phyloP scores from a whole-genome alignment of 2,888 invertebrate genomes.

The Acronicta psi region DNA sequence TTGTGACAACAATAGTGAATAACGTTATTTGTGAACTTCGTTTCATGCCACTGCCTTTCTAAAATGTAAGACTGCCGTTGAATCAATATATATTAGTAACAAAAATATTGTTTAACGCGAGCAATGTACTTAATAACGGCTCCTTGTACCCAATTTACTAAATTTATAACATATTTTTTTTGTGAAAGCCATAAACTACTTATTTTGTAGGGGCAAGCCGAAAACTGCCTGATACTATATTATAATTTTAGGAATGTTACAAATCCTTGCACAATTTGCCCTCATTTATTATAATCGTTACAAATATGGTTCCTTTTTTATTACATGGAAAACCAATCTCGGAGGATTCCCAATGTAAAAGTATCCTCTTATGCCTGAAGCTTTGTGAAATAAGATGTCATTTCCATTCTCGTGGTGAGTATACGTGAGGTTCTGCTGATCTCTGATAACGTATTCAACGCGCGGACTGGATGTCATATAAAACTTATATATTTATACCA shows the following conservation, averaged over 20 bases:
- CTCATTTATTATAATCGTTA: slow-evolving; percentile 15
- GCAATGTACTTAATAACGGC: too few species aligned
- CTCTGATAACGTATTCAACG: slow-evolving; percentile 46
- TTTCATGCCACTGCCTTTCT: neutral
- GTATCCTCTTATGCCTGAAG: slow-evolving; percentile 22
- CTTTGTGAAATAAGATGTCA: slow-evolving; percentile 45
- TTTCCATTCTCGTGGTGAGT: slow-evolving; percentile 43
- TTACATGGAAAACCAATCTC: slow-evolving; percentile 52
- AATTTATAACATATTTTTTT: too few species aligned
- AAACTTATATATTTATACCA: slow-evolving; percentile 49
- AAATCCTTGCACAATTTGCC: neutral
- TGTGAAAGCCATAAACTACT: too few species aligned
- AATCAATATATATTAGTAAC: neutral
- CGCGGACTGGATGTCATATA: slow-evolving; percentile 41
- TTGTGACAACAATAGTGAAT: neutral
- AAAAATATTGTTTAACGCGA: too few species aligned
- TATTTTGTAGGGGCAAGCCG: too few species aligned
- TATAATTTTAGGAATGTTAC: too few species aligned
- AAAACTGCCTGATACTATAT: too few species aligned
- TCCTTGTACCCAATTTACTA: too few species aligned
- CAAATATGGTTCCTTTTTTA: neutral
- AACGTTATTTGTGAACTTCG: neutral
- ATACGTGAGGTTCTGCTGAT: slow-evolving; percentile 44
- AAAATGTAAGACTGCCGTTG: neutral
- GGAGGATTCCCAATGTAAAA: slow-evolving; percentile 46